These are phyloP conservation scores for Rhabdophis nuchalis DNA, from an alignment of 2,797 vertebrate genomes.

Conservation along the genomic window DNA sequence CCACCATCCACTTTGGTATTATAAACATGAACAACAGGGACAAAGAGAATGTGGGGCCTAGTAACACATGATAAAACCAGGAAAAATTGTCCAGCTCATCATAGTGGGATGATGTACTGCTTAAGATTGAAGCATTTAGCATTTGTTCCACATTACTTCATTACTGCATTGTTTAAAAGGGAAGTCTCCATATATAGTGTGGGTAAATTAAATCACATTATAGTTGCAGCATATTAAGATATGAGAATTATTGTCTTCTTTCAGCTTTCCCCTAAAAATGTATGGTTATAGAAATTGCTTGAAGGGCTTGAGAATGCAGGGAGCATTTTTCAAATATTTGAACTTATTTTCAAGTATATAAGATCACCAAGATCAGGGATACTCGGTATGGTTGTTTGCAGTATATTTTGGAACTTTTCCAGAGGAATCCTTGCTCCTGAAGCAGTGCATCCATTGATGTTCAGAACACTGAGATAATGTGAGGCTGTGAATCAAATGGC, in stretches of 20 bases:
- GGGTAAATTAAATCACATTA: not conserved
- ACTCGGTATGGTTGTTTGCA: not conserved
- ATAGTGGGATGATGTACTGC: not conserved
- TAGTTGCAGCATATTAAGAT: not conserved
- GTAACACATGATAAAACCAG: not conserved
- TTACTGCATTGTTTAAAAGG: not conserved
- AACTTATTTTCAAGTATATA: not conserved
- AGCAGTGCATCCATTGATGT: not conserved
- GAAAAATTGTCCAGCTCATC: not conserved
- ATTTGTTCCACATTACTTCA: not conserved
- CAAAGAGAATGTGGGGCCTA: not conserved
- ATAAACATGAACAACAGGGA: not conserved
- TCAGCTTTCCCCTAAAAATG: not conserved
- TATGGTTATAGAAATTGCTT: not conserved
- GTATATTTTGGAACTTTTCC: not conserved
- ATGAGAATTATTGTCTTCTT: not conserved
- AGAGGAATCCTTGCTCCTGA: constrained; percentile 3
- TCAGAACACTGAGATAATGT: constrained; percentile 13
- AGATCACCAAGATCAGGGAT: not conserved
- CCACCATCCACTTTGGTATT: not conserved
- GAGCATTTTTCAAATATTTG: not conserved
- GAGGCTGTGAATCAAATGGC: constrained; percentile 16
- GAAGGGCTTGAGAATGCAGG: not conserved
- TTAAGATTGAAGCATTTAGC: not conserved
- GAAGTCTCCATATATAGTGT: not conserved